phyloP scores from a whole-genome alignment of 2,888 invertebrate genomes.

The Icerya purchasi region DNA sequence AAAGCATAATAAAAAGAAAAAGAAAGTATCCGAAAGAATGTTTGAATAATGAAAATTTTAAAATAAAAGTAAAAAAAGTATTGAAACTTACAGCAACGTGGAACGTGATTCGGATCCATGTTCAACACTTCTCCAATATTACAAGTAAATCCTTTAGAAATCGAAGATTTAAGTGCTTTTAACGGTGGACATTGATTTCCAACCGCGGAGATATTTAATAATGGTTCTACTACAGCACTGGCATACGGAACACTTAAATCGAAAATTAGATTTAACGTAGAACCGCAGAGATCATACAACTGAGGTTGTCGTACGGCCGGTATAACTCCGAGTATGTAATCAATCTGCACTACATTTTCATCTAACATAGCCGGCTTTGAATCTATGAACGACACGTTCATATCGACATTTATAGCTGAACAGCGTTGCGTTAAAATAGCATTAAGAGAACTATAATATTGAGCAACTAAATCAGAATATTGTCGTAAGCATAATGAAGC shows the following conservation, averaged over 20 bases:
- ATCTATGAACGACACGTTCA: conserved; percentile 76
- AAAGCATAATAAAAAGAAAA: too few relatives aligned
- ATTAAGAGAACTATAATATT: conserved; percentile 60
- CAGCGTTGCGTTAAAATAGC: conserved; percentile 70
- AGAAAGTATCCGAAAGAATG: too few relatives aligned
- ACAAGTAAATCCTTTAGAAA: conserved; percentile 77
- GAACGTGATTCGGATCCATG: conserved; percentile 76
- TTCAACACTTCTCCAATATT: conserved; percentile 70
- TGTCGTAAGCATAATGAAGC: conserved; percentile 61
- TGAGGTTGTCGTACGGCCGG: conserved; percentile 78
- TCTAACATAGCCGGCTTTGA: conserved; percentile 57
- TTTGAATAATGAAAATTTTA: background rate
- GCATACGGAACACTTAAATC: conserved; percentile 84
- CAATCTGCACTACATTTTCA: conserved; percentile 55
- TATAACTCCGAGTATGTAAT: conserved; percentile 32
- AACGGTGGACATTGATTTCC: conserved; percentile 83
- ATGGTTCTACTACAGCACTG: conserved; percentile 67
- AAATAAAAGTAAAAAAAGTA: background rate
- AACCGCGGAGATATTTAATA: conserved; percentile 69
- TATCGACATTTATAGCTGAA: conserved; percentile 81
- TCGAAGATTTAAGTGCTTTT: conserved; percentile 61
- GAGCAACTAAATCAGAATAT: conserved; percentile 60
- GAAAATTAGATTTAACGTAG: conserved; percentile 77
- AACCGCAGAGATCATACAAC: conserved; percentile 83
- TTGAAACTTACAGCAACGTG: conserved; percentile 59